Evolutionary conservation across 2,797 vertebrate genomes (phyloP).

Genomic region (Microctenopoma steveboyesi): DNA sequence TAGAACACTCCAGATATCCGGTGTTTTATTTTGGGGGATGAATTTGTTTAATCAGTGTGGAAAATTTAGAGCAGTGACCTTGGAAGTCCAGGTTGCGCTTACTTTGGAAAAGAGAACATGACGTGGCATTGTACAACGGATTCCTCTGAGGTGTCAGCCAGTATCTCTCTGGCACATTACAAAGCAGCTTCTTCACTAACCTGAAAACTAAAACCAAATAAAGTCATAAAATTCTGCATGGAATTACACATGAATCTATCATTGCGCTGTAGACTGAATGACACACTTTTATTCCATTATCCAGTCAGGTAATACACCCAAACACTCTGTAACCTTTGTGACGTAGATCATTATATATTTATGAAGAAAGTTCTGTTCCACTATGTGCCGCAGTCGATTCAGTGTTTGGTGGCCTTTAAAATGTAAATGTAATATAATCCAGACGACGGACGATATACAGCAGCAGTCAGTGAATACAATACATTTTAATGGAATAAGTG

Average conservation of each 20-base stretch:
- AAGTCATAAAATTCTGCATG: no score
- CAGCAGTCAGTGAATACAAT: neutral
- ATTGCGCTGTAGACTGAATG: no score
- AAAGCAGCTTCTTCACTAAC: no score
- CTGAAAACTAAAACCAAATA: no score
- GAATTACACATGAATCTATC: no score
- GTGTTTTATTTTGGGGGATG: neutral
- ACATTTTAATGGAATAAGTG: neutral
- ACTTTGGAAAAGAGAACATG: slow-evolving; percentile 13
- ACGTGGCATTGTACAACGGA: neutral
- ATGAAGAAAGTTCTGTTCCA: neutral
- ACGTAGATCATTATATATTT: neutral
- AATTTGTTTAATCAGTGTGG: neutral
- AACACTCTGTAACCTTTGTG: neutral
- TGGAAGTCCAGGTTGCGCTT: slow-evolving; percentile 1
- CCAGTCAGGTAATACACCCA: neutral
- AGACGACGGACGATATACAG: no score
- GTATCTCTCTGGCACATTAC: no score
- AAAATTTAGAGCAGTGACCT: slow-evolving; percentile 3
- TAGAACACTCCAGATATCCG: neutral
- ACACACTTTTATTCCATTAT: neutral
- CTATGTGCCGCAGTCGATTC: no score
- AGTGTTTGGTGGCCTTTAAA: no score
- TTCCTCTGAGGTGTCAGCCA: neutral
- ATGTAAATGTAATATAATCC: no score